A percentile compares a stretch with the other conserved stretches of the same genome.
phyloP scores from a whole-genome alignment of 2,797 vertebrate genomes.

The Euphonia xanthogaster region DNA sequence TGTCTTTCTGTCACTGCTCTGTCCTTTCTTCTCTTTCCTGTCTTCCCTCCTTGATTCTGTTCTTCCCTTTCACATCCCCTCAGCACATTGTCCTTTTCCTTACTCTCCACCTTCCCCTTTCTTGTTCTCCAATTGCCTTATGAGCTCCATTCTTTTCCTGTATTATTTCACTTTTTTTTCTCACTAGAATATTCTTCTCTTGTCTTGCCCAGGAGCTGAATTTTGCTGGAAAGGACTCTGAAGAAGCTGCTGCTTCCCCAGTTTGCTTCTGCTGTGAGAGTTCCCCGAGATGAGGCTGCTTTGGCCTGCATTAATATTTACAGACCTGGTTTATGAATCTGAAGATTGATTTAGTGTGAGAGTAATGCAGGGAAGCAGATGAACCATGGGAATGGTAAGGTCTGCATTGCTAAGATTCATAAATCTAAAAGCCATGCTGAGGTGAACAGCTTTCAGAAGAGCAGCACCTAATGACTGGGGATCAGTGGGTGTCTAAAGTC shows the following conservation, averaged over 20 bases:
- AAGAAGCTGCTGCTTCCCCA: neutral
- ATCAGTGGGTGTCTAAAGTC: neutral
- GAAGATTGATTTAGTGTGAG: neutral
- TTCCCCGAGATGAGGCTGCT: neutral
- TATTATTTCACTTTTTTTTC: neutral
- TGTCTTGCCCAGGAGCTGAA: neutral
- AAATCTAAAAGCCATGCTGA: neutral
- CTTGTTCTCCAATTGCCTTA: neutral
- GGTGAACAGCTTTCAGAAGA: neutral
- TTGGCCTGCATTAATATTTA: slow-evolving; percentile 12
- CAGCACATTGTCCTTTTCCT: neutral
- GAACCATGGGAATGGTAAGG: neutral
- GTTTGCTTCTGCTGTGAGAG: neutral
- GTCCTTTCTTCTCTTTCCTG: neutral
- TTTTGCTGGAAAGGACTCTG: neutral
- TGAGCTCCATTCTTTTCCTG: neutral
- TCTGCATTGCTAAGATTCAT: neutral
- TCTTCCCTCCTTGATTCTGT: neutral
- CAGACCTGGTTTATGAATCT: neutral
- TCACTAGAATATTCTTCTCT: neutral
- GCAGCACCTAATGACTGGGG: neutral
- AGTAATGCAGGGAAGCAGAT: neutral
- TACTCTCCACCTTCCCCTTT: neutral
- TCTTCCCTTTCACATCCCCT: neutral
- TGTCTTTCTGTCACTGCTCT: neutral